A percentile compares a stretch with the other conserved stretches of the same genome.
Evolutionary conservation across 2,797 vertebrate species (phyloP).

Genomic region (Spheniscus humboldti): DNA sequence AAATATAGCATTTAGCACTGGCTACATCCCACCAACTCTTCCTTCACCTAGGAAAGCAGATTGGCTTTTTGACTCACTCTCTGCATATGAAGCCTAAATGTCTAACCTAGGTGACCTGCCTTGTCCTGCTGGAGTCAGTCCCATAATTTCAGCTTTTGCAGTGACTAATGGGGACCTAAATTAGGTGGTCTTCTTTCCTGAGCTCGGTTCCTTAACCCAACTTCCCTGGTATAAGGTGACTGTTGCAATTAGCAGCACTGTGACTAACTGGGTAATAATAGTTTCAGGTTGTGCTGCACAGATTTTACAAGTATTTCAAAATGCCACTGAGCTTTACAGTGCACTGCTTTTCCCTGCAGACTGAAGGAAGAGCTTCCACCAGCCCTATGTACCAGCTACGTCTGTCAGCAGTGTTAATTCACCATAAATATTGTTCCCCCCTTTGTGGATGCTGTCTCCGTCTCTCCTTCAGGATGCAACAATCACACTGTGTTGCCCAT

Average conservation of each 20-base stretch:
- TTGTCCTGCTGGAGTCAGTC: neutral
- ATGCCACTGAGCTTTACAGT: neutral
- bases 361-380: neutral
- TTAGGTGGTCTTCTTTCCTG: neutral
- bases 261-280: neutral
- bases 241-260: neutral
- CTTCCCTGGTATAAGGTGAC: neutral
- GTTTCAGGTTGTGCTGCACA: neutral
- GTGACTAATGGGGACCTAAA: neutral
- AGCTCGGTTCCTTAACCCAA: neutral
- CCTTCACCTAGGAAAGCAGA: neutral
- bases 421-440: neutral
- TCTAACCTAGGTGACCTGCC: neutral
- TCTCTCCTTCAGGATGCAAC: neutral
- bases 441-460: neutral
- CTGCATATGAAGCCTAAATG: neutral
- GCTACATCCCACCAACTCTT: neutral
- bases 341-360: neutral
- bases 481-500: neutral
- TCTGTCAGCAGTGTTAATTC: neutral
- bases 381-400: neutral
- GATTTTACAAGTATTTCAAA: constrained; percentile 4
- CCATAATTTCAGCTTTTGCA: neutral
- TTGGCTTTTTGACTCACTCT: neutral
- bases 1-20: neutral